phyloP scores from a whole-genome alignment of 2,113 vertebrate genomes.

The Hypomesus transpacificus region DNA sequence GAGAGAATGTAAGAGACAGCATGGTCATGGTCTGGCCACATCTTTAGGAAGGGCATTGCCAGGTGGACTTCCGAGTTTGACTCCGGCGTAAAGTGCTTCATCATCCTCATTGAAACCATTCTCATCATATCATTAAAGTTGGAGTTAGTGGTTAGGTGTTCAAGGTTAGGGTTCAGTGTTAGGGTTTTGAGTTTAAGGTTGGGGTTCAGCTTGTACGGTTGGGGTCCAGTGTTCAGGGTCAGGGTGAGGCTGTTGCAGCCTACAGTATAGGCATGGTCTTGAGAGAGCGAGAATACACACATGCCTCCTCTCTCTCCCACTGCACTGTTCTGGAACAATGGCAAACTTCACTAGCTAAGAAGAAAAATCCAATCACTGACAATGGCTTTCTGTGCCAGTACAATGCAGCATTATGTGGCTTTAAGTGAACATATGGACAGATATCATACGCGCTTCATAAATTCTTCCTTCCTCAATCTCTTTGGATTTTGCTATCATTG shows the following conservation, averaged over 20 bases:
- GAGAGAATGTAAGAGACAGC: too few relatives aligned
- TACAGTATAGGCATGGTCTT: neutral
- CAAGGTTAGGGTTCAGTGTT: too few relatives aligned
- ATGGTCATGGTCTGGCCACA: too few relatives aligned
- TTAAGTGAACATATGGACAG: neutral
- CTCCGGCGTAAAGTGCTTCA: too few relatives aligned
- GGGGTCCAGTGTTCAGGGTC: slow-evolving; percentile 56
- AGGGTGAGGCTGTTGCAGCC: slow-evolving; percentile 24
- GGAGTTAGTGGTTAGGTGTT: too few relatives aligned
- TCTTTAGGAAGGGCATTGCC: too few relatives aligned
- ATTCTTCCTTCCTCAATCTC: neutral
- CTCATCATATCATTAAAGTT: too few relatives aligned
- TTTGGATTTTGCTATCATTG: neutral
- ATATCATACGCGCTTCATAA: neutral
- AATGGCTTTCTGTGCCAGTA: slow-evolving; percentile 4
- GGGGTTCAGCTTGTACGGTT: slow-evolving; percentile 34
- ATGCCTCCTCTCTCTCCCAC: neutral
- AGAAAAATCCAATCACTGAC: slow-evolving; percentile 9
- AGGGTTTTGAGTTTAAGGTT: too few relatives aligned
- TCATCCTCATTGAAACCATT: too few relatives aligned
- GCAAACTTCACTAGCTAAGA: slow-evolving; percentile 3
- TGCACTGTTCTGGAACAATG: slow-evolving; percentile 4
- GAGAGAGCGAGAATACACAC: neutral
- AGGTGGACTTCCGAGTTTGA: too few relatives aligned
- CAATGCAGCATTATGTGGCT: neutral